phyloP scores from a whole-genome alignment of 2,113 vertebrate genomes.

The Oreochromis aureus region DNA sequence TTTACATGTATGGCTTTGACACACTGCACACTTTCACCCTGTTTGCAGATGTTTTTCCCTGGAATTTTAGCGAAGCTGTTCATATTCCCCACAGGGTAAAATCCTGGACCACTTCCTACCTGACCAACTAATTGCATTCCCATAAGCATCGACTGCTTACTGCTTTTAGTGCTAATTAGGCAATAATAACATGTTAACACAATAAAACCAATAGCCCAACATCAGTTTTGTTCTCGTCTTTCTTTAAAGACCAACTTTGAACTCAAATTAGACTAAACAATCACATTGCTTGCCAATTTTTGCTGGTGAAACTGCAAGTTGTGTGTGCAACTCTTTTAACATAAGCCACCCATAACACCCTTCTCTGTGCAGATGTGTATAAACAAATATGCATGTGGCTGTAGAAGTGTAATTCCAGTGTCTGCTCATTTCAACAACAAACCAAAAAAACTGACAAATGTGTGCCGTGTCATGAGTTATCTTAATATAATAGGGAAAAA shows the following conservation, averaged over 20 bases:
- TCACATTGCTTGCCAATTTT: not conserved
- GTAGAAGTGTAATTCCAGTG: rapidly evolving
- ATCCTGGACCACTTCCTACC: not conserved
- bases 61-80: not conserved
- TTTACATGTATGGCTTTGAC: not conserved
- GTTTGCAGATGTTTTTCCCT: not conserved
- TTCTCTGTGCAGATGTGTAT: not conserved
- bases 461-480: not conserved
- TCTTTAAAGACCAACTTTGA: not conserved
- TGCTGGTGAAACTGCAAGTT: no score
- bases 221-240: not conserved
- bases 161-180: not conserved
- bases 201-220: not conserved
- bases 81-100: not conserved
- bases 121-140: not conserved
- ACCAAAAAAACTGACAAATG: not conserved
- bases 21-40: not conserved
- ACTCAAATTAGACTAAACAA: not conserved
- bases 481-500: not conserved
- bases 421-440: not conserved
- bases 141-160: not conserved
- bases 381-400: rapidly evolving
- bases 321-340: no score
- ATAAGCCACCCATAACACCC: no score
- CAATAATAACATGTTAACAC: not conserved